phyloP scores from a whole-genome alignment of 2,797 vertebrate genomes.

The Melanotaenia pygmaea region DNA sequence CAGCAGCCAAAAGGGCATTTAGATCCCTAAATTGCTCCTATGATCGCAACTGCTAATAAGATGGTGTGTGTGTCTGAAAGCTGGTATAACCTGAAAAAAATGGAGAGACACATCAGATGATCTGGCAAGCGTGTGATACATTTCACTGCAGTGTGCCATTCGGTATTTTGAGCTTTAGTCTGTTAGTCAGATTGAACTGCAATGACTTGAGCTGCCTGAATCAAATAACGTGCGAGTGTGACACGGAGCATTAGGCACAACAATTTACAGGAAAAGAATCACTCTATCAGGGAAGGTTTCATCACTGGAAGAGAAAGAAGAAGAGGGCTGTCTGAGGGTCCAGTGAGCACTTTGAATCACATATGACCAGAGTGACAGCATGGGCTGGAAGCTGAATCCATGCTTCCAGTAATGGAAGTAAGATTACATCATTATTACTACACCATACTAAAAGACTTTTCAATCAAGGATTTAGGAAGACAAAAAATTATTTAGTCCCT shows the following conservation, averaged over 20 bases:
- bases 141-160: constrained; percentile 75
- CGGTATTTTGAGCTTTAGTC: constrained; percentile 73
- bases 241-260: constrained; percentile 29
- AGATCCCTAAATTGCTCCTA: constrained; percentile 41
- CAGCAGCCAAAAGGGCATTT: constrained; percentile 19
- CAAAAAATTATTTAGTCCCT: constrained; percentile 12
- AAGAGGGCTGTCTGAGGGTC: neutral
- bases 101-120: constrained; percentile 57
- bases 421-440: neutral
- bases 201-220: constrained; percentile 57
- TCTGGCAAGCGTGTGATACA: constrained; percentile 69
- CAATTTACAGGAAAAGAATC: constrained; percentile 46
- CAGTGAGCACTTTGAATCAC: neutral
- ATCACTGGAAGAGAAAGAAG: neutral
- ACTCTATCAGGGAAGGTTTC: constrained; percentile 16
- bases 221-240: constrained; percentile 52
- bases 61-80: constrained; percentile 38
- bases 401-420: neutral
- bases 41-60: constrained; percentile 28
- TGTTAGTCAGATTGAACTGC: constrained; percentile 49
- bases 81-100: constrained; percentile 46
- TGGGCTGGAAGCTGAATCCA: constrained; percentile 1
- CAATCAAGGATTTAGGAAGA: neutral
- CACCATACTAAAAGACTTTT: too few species aligned
- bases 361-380: constrained; percentile 11